phyloP scores from a whole-genome alignment of 2,797 vertebrate species.

The Bryconaethiops microstoma region DNA sequence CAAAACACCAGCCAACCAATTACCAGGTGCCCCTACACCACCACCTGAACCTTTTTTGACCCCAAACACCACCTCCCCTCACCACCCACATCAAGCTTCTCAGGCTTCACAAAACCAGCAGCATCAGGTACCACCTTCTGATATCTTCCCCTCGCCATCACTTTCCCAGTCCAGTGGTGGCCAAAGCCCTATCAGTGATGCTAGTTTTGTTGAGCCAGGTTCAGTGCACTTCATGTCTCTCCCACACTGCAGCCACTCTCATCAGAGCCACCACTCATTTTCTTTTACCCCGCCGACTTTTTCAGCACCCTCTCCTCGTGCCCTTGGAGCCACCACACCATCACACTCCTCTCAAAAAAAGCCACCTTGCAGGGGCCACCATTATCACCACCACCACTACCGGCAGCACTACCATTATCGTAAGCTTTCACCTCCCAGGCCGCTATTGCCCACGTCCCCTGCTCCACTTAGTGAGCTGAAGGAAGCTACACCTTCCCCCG shows the following conservation, averaged over 20 bases:
- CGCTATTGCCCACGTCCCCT: slow-evolving; percentile 91
- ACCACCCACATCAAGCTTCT: slow-evolving; percentile 77
- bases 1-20: slow-evolving; percentile 72
- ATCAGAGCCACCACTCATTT: slow-evolving; percentile 80
- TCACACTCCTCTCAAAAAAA: slow-evolving; percentile 88
- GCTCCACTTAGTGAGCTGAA: slow-evolving; percentile 94
- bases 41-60: slow-evolving; percentile 74
- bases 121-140: slow-evolving; percentile 73
- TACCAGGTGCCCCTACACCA: slow-evolving; percentile 58
- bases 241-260: slow-evolving; percentile 79
- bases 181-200: slow-evolving; percentile 95
- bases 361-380: slow-evolving; percentile 87
- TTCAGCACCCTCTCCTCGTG: slow-evolving; percentile 78
- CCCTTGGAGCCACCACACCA: slow-evolving; percentile 61
- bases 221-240: slow-evolving; percentile 88
- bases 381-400: slow-evolving; percentile 79
- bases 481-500: slow-evolving; percentile 95
- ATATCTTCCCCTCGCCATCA: slow-evolving; percentile 91
- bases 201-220: slow-evolving; percentile 93
- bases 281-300: slow-evolving; percentile 80
- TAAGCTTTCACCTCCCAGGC: slow-evolving; percentile 84
- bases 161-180: slow-evolving; percentile 85
- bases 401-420: slow-evolving; percentile 79
- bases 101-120: slow-evolving; percentile 79
- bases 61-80: slow-evolving; percentile 75